Conservation (phyloP, 2,888 invertebrate species). For the Idaea aversata region DNA sequence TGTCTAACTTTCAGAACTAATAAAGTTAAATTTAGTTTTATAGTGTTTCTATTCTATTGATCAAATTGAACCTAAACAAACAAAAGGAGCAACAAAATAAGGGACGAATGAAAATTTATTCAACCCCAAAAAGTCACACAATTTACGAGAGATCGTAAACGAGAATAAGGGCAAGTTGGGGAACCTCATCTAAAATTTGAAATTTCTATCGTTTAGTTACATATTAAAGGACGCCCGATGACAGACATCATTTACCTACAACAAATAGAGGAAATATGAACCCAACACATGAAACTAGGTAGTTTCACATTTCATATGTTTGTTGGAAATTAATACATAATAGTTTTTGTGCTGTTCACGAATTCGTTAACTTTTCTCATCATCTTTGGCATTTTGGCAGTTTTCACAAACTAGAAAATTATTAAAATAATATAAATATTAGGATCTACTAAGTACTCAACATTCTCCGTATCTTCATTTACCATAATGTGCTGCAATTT, state of each 20-base stretch:
- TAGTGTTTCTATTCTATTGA: slow-evolving; percentile 26
- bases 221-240: slow-evolving; percentile 2
- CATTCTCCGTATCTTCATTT: neutral
- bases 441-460: neutral
- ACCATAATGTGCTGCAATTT: neutral
- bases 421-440: neutral
- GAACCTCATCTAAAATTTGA: slow-evolving; percentile 23
- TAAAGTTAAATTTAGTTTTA: slow-evolving; percentile 10
- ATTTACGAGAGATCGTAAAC: slow-evolving; percentile 42
- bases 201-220: slow-evolving; percentile 11
- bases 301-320: neutral
- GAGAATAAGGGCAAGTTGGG: slow-evolving; percentile 30
- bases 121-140: slow-evolving; percentile 38
- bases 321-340: no score
- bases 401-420: no score
- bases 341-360: no score
- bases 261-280: neutral
- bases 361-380: no score
- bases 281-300: neutral
- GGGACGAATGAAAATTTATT: slow-evolving; percentile 39
- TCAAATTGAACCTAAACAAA: slow-evolving; percentile 36
- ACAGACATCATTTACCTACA: slow-evolving; percentile 4
- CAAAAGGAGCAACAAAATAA: slow-evolving; percentile 39
- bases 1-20: neutral
- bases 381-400: no score